A percentile compares a stretch with the other conserved stretches of the same genome.
Evolutionary conservation across 2,888 invertebrate species (phyloP).

Genomic region (Merodon equestris): DNA sequence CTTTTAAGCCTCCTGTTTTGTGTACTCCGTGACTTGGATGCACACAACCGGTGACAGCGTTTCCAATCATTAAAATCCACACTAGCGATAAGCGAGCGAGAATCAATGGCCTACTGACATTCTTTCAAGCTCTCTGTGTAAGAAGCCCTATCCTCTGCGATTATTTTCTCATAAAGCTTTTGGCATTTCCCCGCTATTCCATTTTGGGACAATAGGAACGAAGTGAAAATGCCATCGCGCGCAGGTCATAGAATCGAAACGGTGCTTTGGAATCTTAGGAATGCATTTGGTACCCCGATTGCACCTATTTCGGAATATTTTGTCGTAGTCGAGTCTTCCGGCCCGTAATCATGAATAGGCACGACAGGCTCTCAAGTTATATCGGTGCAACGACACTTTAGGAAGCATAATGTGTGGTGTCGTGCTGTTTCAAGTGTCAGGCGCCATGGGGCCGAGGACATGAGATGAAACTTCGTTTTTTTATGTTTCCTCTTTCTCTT

Average conservation of each 20-base stretch:
- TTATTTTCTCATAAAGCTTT: conserved; percentile 34
- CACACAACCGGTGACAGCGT: conserved; percentile 6
- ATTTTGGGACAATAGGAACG: conserved; percentile 54
- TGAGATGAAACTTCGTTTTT: too few relatives aligned
- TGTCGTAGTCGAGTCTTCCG: too few relatives aligned
- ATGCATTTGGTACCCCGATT: conserved; percentile 25
- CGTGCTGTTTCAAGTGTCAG: background rate
- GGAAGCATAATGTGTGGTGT: background rate
- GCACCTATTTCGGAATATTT: too few relatives aligned
- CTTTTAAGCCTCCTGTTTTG: conserved; percentile 6
- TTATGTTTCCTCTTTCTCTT: too few relatives aligned
- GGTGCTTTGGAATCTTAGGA: conserved; percentile 10
- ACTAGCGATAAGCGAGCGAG: conserved; percentile 22
- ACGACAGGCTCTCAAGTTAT: too few relatives aligned
- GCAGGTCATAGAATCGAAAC: conserved; percentile 31
- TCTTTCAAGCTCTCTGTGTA: conserved; percentile 19
- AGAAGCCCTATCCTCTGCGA: background rate
- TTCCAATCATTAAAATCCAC: background rate
- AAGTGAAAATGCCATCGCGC: conserved; percentile 35
- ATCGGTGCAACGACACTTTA: too few relatives aligned
- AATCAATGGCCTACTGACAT: conserved; percentile 65
- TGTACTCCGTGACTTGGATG: too few relatives aligned
- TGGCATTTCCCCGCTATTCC: conserved; percentile 27
- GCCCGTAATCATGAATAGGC: too few relatives aligned
- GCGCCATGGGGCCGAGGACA: too few relatives aligned